Base-by-base conservation (phyloP, 2,113 vertebrate genomes). In the Spizaetus ornatus region DNA sequence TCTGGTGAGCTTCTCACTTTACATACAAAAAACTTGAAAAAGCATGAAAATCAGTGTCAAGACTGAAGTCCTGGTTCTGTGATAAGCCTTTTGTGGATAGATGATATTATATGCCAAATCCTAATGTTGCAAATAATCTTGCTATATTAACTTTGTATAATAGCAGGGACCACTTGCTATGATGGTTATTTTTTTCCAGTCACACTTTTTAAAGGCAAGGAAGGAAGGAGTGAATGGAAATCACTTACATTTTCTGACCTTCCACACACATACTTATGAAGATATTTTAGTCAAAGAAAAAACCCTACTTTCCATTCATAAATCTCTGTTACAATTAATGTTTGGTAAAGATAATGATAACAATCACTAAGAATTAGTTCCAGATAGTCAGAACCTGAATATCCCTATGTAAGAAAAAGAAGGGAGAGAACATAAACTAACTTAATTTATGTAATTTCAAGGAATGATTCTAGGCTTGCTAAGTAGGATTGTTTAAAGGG, bases 181-280 rank as follows among this genome's bases (percentile, higher is more conserved):
- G 42, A 42, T 42, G 42, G 42, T 42, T 42, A 42, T 42, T 42
- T 13, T 42, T 15, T 42, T 42, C 42, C 42, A 42, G 42, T 42
- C 42, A 42, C 42, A 42, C 42, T 62, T 92, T 61, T 38, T 50
- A 62, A 79, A 79, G 27, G 3, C 4, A 43, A 77, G 12, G 10
- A 83, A 74, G 2, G 20, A 90, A 80, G 20, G 88, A 80, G 5
- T 29, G 40, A 90, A 61, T 22, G 6, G 10, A 86, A 90, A 76
- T 38, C 7, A n/a, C n/a, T n/a, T n/a, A n/a, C 5, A 11, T n/a
- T 69, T 79, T 58, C 61, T 67, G 11, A 67, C 7, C 9, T 36
- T 11, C 3, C 9, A 4, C 5, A 23, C 6, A 25, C 9, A 47
- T n/a, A 5, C 0, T 66, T 58, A 31, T 20, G 7, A n/a, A 58